Evolutionary conservation across 2,113 vertebrate species (phyloP), one percentile per base, ranked within the genome.

Genomic region (Menura novaehollandiae): DNA sequence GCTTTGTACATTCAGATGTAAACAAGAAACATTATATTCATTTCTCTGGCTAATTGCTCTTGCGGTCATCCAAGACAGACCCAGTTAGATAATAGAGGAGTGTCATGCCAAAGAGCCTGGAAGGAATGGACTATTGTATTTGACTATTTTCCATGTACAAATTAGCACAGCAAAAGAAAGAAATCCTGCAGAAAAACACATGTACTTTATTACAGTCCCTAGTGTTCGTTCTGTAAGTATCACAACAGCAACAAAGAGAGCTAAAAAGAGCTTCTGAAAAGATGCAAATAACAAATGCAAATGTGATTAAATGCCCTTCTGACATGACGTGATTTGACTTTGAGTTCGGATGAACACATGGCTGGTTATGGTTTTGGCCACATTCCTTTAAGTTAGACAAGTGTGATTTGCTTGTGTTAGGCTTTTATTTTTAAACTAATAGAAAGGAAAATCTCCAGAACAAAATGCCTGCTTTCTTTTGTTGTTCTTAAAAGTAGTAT

Each of bases 181-280:
- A 97, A 97, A 97, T 97, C 85, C 85, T 96, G 87, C 66, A 97
- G 95, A 93, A 97, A 96, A 97, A 97, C 96, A 97, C 96, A 97
- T 96, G 97, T 97, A 97, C 93, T 97, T 97, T 97, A 97, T 98
- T 98, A 98, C 85, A 97, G 91, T 97, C 97, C 81, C n/a, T 89
- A 96, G 85, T 94, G 91, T 95, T 97, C 96, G 85, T 96, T 82
- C 85, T 96, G 49, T 75, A 96, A 73, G 90, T 86, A 84, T 49
- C 59, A 97, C 58, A 97, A 96, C 79, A 97, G 88, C 74, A 97
- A 96, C 85, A 87, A 19, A 97, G 82, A 94, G 51, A 94, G 63
- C 66, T 94, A 75, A 95, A 96, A 96, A 87, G 87, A 87, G 18
- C 88, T 87, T 72, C 88, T 97, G 96, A 97, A 98, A 97, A 96